Evolutionary conservation across 1,140 invertebrate genomes (phyloP), one percentile per base, ranked within the genome.

Genomic region (Drosophila miranda): DNA sequence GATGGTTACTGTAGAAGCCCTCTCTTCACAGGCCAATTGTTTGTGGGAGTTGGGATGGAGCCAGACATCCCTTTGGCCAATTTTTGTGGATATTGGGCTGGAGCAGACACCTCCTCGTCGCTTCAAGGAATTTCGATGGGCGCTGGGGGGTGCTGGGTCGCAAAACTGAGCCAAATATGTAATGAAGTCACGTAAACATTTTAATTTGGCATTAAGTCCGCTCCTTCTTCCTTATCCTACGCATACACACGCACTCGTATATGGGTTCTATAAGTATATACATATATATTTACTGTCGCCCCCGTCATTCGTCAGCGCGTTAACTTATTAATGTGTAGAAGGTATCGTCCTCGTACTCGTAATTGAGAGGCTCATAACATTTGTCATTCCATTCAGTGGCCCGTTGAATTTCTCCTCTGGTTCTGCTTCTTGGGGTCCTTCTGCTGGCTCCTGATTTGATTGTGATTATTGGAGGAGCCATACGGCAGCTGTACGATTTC

Each of bases 151-250:
- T 0, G 0, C 16, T 0, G 0, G 0, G 16, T 16, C 16, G 16
- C n/a, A 59, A 45, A 45, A 38, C 45, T 62, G 51, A 38, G 34
- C 58, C 52, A 74, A 67, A 75, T 75, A 69, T 60, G 60, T 78
- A 86, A 86, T 86, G 81, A 86, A 81, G 77, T 86, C 81, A 86
- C 81, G 81, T 86, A 81, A 87, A 81, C 64, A 81, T 86, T 86
- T 86, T 81, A 86, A 87, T 81, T 86, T 87, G 69, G 60, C 64
- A 86, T 86, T 87, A 86, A 75, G 79, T 64, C 50, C 51, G 28
- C 61, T 42, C 3, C 34, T 13, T 23, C 62, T 43, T 34, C n/a
- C 38, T 49, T 11, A 34, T 38, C 55, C 21, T 28, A 34, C 16
- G 16, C n/a, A 44, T 56, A 72, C 41, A 64, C 57, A 52, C 28